Evolutionary conservation across 2,888 invertebrate genomes (phyloP).

Genomic region (Azorinus chamasolen): DNA sequence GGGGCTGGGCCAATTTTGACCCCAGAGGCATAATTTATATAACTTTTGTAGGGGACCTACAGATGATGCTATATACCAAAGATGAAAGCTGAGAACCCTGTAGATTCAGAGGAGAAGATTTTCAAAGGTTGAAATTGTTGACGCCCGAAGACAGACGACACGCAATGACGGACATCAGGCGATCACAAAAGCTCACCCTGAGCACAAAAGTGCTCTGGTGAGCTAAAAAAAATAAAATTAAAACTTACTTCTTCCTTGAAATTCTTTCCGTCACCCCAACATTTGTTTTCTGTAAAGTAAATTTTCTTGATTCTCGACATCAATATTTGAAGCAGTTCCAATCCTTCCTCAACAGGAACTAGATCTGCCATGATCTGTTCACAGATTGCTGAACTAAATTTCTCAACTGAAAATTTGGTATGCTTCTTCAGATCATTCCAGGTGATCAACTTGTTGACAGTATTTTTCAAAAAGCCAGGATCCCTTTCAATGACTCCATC

Average conservation of each 20-base stretch:
- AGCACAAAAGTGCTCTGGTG: too few relatives aligned
- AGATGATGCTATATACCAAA: too few relatives aligned
- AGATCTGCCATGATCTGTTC: not conserved
- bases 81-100: too few relatives aligned
- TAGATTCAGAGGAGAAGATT: too few relatives aligned
- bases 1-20: too few relatives aligned
- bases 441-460: not conserved
- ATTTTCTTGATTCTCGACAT: constrained; percentile 14
- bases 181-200: too few relatives aligned
- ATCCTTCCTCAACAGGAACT: constrained; percentile 4
- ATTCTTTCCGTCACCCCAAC: constrained; percentile 11
- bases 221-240: too few relatives aligned
- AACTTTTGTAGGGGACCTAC: too few relatives aligned
- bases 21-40: too few relatives aligned
- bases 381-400: constrained; percentile 7
- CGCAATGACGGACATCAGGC: too few relatives aligned
- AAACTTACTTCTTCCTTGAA: constrained; percentile 29
- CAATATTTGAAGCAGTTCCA: constrained; percentile 1
- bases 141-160: too few relatives aligned
- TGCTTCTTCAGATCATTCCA: constrained; percentile 10
- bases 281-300: constrained; percentile 26
- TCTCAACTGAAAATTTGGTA: constrained; percentile 16
- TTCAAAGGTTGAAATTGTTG: too few relatives aligned
- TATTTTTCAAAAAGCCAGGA: constrained; percentile 17
- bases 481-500: constrained; percentile 46